Evolutionary conservation across 2,888 invertebrate genomes (phyloP).

Genomic region (Malthinus seriepunctatus): DNA sequence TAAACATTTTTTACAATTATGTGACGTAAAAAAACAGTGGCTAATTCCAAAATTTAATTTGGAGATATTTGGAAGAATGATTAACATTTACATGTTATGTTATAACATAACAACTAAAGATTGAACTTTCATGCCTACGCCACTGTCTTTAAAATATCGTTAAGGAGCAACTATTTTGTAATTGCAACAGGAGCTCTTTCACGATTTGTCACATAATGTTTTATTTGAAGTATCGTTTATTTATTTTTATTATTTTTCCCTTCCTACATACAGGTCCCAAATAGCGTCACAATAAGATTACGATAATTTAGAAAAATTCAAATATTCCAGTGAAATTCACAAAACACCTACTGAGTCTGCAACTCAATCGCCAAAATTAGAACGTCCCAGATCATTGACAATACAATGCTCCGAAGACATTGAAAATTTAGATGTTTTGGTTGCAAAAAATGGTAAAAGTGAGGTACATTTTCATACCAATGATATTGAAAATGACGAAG

Average conservation of each 20-base stretch:
- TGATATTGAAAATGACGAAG: constrained; percentile 17
- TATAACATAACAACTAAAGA: no score
- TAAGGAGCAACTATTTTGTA: no score
- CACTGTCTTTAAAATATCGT: no score
- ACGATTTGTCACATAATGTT: constrained; percentile 8
- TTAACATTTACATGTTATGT: no score
- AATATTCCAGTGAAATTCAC: constrained; percentile 47
- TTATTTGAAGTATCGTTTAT: not conserved
- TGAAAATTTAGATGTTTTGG: constrained; percentile 33
- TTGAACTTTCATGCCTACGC: no score
- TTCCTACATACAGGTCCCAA: constrained; percentile 44
- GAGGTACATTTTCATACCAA: constrained; percentile 26
- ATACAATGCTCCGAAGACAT: constrained; percentile 56
- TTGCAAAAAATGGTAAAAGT: constrained; percentile 30
- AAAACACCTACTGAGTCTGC: constrained; percentile 27
- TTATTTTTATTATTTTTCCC: constrained; percentile 40
- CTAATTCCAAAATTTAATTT: no score
- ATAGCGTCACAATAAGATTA: constrained; percentile 48
- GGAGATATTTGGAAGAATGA: no score
- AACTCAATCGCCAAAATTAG: constrained; percentile 45
- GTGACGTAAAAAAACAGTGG: no score
- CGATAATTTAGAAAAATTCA: constrained; percentile 31
- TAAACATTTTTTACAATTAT: not conserved
- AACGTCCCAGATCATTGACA: constrained; percentile 58
- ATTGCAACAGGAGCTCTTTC: not conserved